phyloP scores from a whole-genome alignment of 2,113 vertebrate genomes.

The Gopherus evgoodei region DNA sequence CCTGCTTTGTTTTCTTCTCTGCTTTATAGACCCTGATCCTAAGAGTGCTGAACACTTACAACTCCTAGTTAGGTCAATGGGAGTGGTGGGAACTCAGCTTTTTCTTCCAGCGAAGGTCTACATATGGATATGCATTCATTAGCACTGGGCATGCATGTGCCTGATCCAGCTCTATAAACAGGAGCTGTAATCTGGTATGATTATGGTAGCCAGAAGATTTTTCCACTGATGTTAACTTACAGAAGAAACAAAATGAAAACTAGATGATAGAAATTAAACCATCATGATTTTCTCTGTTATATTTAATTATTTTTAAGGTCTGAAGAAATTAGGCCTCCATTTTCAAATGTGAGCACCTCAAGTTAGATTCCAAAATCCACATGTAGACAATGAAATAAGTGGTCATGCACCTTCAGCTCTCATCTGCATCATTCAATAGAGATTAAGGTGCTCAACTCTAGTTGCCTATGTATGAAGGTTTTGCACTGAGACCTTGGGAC shows the following conservation, averaged over 20 bases:
- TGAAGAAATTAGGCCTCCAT: neutral
- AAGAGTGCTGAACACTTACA: neutral
- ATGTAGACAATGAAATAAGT: neutral
- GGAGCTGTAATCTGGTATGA: neutral
- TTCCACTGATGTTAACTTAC: neutral
- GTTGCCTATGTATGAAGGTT: neutral
- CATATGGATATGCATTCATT: neutral
- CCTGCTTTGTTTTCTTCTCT: neutral
- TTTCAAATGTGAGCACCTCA: neutral
- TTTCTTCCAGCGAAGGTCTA: neutral
- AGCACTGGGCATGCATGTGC: neutral
- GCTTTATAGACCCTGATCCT: neutral
- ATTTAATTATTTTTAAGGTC: neutral
- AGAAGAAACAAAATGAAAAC: neutral
- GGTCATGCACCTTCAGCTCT: no score
- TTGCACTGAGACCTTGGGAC: neutral
- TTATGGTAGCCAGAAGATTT: neutral
- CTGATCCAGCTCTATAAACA: neutral
- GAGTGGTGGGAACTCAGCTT: neutral
- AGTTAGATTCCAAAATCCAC: neutral
- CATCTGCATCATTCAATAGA: no score
- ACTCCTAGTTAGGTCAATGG: neutral
- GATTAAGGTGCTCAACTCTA: no score
- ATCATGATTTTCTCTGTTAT: neutral
- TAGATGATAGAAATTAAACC: neutral